A percentile compares a stretch with the other conserved stretches of the same genome.
These are phyloP conservation scores for Procapra przewalskii DNA, from an alignment of 2,113 vertebrate species.

Conservation along the genomic window DNA sequence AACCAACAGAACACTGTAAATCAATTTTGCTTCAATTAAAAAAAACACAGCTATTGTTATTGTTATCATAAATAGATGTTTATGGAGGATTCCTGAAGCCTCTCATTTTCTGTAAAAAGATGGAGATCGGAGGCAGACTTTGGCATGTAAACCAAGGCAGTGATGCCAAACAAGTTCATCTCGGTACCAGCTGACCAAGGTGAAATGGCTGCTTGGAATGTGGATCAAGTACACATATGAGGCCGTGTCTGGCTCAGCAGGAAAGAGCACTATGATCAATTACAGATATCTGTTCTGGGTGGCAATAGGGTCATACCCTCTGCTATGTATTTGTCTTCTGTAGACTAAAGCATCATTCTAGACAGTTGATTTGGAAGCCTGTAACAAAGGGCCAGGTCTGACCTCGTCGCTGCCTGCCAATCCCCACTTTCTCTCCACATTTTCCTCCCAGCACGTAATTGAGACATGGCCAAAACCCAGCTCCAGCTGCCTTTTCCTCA, in stretches of 20 bases:
- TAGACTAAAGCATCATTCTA: background rate
- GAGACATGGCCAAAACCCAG: conserved; percentile 47
- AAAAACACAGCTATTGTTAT: background rate
- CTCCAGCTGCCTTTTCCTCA: conserved; percentile 48
- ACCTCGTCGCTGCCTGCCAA: background rate
- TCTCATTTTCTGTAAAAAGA: background rate
- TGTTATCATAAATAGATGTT: background rate
- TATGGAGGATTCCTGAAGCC: background rate
- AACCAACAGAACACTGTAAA: background rate
- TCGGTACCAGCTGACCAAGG: background rate
- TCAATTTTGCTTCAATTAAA: background rate
- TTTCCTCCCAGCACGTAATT: conserved; percentile 42
- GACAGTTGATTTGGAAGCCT: background rate
- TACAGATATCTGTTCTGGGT: background rate
- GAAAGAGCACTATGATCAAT: background rate
- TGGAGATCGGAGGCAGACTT: background rate
- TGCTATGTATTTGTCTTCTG: background rate
- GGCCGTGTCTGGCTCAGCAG: background rate
- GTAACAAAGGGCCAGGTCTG: background rate
- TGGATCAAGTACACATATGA: background rate
- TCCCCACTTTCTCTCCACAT: conserved; percentile 44
- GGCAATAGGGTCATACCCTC: background rate
- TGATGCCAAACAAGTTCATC: conserved; percentile 1
- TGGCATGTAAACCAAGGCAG: background rate
- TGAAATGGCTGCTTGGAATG: background rate